These are phyloP conservation scores for Monopis laevigella DNA, from an alignment of 2,888 invertebrate species.

Conservation along the genomic window DNA sequence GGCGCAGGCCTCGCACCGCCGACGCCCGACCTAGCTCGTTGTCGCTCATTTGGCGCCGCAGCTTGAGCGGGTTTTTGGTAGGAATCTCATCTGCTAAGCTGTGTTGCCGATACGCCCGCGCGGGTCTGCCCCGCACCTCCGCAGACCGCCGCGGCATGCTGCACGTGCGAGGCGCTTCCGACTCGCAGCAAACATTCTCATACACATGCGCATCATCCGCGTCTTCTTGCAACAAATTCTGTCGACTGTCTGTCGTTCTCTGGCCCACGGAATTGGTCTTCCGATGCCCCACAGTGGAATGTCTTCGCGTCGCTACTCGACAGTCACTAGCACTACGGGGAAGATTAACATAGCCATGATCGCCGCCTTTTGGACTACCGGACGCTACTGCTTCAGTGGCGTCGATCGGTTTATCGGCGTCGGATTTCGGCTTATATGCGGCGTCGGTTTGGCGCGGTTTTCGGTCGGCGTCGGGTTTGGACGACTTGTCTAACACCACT, in stretches of 20 bases:
- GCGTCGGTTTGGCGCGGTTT: constrained; percentile 35
- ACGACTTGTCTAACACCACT: constrained; percentile 67
- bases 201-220: constrained; percentile 48
- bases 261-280: constrained; percentile 60
- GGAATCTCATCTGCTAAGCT: constrained; percentile 39
- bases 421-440: constrained; percentile 14
- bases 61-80: constrained; percentile 31
- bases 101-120: constrained; percentile 35
- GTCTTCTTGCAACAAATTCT: constrained; percentile 57
- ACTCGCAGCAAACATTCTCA: constrained; percentile 41
- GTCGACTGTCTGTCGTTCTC: constrained; percentile 53
- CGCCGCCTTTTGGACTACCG: constrained; percentile 35
- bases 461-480: constrained; percentile 55
- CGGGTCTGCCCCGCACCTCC: constrained; percentile 32
- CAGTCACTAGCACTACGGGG: constrained; percentile 57
- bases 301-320: constrained; percentile 41
- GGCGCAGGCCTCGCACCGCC: constrained; percentile 41
- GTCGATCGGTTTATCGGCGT: constrained; percentile 15
- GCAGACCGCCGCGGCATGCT: constrained; percentile 57
- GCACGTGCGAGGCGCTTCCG: constrained; percentile 48
- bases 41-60: constrained; percentile 47
- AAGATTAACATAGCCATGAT: constrained; percentile 50
- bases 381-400: neutral
- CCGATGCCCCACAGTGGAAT: constrained; percentile 35
- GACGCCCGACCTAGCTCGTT: constrained; percentile 31